Evolutionary conservation across 2,113 vertebrate genomes (phyloP).

Genomic region (Paracanthobrama guichenoti): DNA sequence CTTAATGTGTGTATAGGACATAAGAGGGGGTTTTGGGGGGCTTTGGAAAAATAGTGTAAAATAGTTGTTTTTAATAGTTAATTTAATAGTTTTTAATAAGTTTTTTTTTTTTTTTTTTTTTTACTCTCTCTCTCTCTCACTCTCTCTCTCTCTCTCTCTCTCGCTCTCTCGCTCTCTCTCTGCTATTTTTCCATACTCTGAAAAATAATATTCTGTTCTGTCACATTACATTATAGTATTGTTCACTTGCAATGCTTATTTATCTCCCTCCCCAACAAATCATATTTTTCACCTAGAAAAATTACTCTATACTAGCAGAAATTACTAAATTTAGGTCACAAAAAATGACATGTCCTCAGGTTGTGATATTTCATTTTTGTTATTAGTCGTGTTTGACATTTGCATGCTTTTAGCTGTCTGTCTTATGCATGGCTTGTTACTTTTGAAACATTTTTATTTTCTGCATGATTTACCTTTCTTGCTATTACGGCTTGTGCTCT

Average conservation of each 20-base stretch:
- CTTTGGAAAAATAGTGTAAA: no score
- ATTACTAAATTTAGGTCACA: background rate
- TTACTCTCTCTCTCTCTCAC: background rate
- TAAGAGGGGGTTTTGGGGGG: no score
- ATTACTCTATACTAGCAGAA: background rate
- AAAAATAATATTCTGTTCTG: background rate
- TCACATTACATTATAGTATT: background rate
- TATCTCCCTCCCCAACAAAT: conserved; percentile 7
- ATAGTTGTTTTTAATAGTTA: no score
- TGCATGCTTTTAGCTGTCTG: conserved; percentile 36
- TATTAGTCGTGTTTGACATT: conserved; percentile 20
- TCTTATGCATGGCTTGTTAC: conserved; percentile 5
- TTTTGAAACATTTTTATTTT: conserved; percentile 14
- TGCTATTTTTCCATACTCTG: background rate
- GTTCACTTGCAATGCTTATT: background rate
- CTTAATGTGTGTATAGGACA: no score
- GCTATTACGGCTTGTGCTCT: conserved; percentile 16
- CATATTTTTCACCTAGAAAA: background rate
- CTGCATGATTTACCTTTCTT: conserved; percentile 55
- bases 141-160: no score
- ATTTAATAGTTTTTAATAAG: no score
- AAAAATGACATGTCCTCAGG: background rate
- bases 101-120: no score
- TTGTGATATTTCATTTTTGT: background rate
- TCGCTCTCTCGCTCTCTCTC: no score